Percentiles rank a stretch among this genome's conserved stretches.
Conservation (phyloP, 2,113 vertebrate species). For the Hepsetus odoe region DNA sequence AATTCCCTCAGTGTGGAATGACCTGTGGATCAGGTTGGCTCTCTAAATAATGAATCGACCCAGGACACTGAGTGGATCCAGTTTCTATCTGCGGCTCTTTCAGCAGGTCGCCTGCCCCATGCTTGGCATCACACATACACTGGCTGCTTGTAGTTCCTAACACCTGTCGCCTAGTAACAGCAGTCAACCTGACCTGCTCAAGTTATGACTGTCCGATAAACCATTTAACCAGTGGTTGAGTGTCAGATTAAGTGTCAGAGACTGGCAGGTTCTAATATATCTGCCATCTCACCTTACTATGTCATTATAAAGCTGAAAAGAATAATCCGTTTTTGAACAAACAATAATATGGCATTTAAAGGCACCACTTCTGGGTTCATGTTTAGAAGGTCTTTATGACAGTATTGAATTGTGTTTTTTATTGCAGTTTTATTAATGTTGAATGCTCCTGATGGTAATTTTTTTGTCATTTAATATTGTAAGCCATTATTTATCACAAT, state of each 20-base stretch:
- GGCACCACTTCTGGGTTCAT: too few relatives aligned
- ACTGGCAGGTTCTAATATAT: constrained; percentile 17
- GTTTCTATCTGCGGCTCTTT: constrained; percentile 20
- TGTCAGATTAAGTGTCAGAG: constrained; percentile 16
- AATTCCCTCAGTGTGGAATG: constrained; percentile 11
- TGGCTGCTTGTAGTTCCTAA: constrained; percentile 11
- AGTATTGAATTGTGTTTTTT: too few relatives aligned
- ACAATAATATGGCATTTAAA: background rate
- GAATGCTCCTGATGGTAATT: too few relatives aligned
- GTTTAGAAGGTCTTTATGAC: too few relatives aligned
- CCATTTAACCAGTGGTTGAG: background rate
- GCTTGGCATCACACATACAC: background rate
- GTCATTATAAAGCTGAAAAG: background rate
- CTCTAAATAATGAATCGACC: constrained; percentile 49
- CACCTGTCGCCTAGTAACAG: constrained; percentile 40
- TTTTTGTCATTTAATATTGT: too few relatives aligned
- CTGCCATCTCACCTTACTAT: background rate
- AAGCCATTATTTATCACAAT: too few relatives aligned
- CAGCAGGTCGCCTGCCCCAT: constrained; percentile 11
- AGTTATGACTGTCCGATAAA: background rate
- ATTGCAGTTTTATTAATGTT: too few relatives aligned
- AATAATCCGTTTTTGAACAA: background rate
- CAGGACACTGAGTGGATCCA: constrained; percentile 33
- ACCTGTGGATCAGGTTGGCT: background rate
- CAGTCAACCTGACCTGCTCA: constrained; percentile 19